Base-by-base conservation (phyloP, 2,888 invertebrate genomes). In the Drosophila monieri region DNA sequence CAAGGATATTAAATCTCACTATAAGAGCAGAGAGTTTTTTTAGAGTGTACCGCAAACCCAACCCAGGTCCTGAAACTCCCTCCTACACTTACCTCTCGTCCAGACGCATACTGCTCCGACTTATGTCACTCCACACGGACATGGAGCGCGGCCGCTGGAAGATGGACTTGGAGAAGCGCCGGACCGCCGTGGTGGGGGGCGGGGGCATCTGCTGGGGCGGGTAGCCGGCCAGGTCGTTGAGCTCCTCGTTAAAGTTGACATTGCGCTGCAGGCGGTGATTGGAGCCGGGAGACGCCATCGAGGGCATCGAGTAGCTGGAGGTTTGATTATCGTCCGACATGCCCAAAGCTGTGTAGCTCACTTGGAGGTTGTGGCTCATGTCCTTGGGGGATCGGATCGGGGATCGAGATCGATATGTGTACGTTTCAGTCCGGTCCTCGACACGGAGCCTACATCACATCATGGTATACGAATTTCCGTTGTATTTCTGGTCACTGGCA, bases 51-150 rank as follows among this genome's bases (percentile, higher is more conserved):
- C 6, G n/a, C n/a, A 14, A n/a, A n/a, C 35, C 35, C 6, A 9
- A 27, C 27, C 27, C 25, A 27, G 25, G 25, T 27, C 35, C 2
- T 2, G 35, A 6, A 35, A 35, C n/a, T n/a, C 8, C 27, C 9
- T n/a, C 30, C 12, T 9, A 21, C 43, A 67, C 86, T 85, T 90
- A 92, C 92, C 92, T 90, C 87, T 92, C 92, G 85, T 92, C 92
- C 88, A 96, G 93, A 85, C 95, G 94, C 93, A 96, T 95, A 90
- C 96, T 96, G 77, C 96, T 96, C 60, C 96, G 93, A 87, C 96
- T 96, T 89, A 96, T 94, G 89, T 96, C 96, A 88, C 96, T 96
- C 96, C 96, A 96, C 39, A 96, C 96, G 88, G 96, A 96, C 95
- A 96, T 95, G 75, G 96, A 96, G 37, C 95, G 93, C 2, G 94